Evolutionary conservation across 2,113 vertebrate genomes (phyloP).

Genomic region (Tapirus terrestris): DNA sequence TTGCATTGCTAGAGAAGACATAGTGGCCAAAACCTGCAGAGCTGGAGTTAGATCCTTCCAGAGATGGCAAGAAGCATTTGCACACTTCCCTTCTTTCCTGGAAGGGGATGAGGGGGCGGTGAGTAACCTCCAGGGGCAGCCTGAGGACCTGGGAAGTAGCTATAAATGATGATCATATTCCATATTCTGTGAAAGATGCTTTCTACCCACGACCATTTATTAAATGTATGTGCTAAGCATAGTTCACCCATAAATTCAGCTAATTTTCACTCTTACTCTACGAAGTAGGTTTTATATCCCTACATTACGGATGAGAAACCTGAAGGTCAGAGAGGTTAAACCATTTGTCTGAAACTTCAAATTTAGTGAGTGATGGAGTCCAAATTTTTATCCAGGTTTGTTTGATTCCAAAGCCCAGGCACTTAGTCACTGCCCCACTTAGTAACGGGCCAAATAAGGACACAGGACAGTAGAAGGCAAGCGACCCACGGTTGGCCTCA

Average conservation of each 20-base stretch:
- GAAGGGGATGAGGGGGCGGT: too few species aligned
- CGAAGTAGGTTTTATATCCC: neutral
- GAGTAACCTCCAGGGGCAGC: too few species aligned
- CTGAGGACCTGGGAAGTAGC: neutral
- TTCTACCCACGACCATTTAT: neutral
- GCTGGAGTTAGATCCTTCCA: neutral
- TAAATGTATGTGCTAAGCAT: neutral
- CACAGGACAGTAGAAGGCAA: neutral
- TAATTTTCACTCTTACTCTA: neutral
- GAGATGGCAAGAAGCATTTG: neutral
- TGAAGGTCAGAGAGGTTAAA: neutral
- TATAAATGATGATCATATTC: neutral
- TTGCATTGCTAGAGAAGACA: neutral
- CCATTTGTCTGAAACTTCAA: neutral
- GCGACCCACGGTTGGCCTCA: neutral
- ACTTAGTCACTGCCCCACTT: neutral
- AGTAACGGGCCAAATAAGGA: neutral
- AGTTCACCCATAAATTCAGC: neutral
- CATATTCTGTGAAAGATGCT: neutral
- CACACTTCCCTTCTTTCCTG: too few species aligned
- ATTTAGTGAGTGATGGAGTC: neutral
- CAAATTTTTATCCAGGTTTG: neutral
- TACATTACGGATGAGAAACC: neutral
- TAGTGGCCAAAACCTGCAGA: neutral
- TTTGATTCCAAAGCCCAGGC: neutral